phyloP scores from a whole-genome alignment of 2,888 invertebrate species.

The Pheosia gnoma region DNA sequence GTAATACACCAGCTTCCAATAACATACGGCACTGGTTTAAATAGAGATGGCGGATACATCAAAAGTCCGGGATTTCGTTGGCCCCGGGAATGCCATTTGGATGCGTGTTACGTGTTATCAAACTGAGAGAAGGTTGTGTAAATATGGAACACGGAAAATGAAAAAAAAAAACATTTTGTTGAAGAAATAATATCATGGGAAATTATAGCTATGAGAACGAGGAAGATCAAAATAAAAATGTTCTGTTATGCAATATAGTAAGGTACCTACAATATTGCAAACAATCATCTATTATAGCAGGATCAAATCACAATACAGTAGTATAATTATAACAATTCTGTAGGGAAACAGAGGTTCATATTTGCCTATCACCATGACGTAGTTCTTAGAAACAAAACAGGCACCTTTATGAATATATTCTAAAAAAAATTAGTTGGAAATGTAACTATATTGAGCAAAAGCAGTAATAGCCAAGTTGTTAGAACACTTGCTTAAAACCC shows the following conservation, averaged over 20 bases:
- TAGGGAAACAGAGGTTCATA: too few relatives aligned
- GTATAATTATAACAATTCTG: too few relatives aligned
- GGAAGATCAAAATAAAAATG: background rate
- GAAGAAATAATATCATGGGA: background rate
- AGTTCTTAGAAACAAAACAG: too few relatives aligned
- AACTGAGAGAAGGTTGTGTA: background rate
- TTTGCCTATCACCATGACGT: too few relatives aligned
- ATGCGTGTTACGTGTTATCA: background rate
- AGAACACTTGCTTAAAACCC: too few relatives aligned
- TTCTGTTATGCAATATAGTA: background rate
- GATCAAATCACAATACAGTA: too few relatives aligned
- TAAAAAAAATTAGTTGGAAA: too few relatives aligned
- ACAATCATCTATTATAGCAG: background rate
- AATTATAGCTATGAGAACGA: background rate
- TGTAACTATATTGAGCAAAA: too few relatives aligned
- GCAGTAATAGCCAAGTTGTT: too few relatives aligned
- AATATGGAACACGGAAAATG: background rate
- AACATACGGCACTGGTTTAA: background rate
- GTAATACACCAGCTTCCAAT: background rate
- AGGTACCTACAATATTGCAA: background rate
- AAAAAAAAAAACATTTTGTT: too few relatives aligned
- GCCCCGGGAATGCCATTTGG: background rate
- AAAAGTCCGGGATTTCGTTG: background rate
- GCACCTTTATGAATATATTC: too few relatives aligned
- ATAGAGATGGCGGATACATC: background rate